phyloP scores from a whole-genome alignment of 2,888 invertebrate genomes.

The Phorcus lineatus region DNA sequence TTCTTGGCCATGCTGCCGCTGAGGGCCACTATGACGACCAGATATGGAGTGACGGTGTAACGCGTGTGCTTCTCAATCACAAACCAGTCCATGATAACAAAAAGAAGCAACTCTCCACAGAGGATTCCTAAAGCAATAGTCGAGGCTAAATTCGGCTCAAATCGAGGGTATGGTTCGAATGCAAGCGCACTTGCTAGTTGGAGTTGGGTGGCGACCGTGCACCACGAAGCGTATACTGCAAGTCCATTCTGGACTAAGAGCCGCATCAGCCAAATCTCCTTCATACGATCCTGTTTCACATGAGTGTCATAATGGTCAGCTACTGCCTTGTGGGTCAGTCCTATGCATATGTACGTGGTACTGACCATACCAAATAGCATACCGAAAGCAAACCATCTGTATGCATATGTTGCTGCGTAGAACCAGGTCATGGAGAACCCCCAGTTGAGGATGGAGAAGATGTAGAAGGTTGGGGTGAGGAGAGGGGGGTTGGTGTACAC shows the following conservation, averaged over 20 bases:
- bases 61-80: constrained; percentile 66
- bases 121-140: constrained; percentile 61
- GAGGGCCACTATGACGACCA: constrained; percentile 66
- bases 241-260: constrained; percentile 69
- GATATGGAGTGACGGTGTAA: constrained; percentile 70
- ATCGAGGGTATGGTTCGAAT: constrained; percentile 40
- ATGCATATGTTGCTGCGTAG: constrained; percentile 56
- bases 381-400: constrained; percentile 23
- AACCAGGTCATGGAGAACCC: constrained; percentile 65
- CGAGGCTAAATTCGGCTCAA: constrained; percentile 46
- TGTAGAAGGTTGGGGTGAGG: constrained; percentile 56
- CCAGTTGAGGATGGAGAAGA: constrained; percentile 53
- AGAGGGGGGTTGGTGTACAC: constrained; percentile 60
- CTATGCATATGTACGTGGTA: constrained; percentile 57
- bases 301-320: constrained; percentile 50
- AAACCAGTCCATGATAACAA: constrained; percentile 63
- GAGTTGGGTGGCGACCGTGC: constrained; percentile 66
- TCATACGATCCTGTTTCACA: constrained; percentile 44
- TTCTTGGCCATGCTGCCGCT: constrained; percentile 62
- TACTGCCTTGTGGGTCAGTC: constrained; percentile 53
- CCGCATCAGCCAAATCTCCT: constrained; percentile 68
- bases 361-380: constrained; percentile 47
- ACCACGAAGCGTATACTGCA: constrained; percentile 71
- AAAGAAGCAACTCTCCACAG: constrained; percentile 55
- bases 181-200: constrained; percentile 67